Conservation (phyloP, 1,140 invertebrate species). For the Zophobas atratus region DNA sequence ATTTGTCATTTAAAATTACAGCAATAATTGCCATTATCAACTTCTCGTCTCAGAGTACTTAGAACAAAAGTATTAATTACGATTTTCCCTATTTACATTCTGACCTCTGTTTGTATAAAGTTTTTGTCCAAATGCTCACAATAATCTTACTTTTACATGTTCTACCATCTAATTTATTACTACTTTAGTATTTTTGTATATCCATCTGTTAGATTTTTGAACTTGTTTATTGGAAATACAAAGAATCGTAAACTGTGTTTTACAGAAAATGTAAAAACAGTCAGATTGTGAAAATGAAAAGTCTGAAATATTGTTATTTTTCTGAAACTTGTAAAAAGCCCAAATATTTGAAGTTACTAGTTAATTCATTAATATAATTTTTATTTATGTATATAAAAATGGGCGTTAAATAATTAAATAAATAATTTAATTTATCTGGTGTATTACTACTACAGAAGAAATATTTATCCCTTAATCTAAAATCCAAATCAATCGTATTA, state of each 20-base stretch:
- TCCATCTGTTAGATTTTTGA: slow-evolving; percentile 18
- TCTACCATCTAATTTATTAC: slow-evolving; percentile 29
- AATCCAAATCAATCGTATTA: not conserved
- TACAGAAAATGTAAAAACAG: not conserved
- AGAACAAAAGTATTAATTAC: slow-evolving; percentile 13
- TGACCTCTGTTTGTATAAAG: not conserved
- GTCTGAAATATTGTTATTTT: slow-evolving; percentile 51
- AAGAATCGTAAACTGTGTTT: slow-evolving; percentile 13
- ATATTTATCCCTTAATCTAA: too few relatives aligned
- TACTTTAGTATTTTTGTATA: slow-evolving; percentile 32
- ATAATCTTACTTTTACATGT: slow-evolving; percentile 30
- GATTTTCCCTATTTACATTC: not conserved
- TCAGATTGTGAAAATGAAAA: slow-evolving; percentile 52
- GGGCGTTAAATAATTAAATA: slow-evolving; percentile 50
- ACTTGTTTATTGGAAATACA: slow-evolving; percentile 33
- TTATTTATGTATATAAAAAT: slow-evolving; percentile 48
- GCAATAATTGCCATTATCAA: slow-evolving; percentile 23
- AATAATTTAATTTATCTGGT: slow-evolving; percentile 40
- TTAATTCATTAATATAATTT: slow-evolving; percentile 51
- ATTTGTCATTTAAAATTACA: slow-evolving; percentile 32
- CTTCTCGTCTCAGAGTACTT: slow-evolving; percentile 20
- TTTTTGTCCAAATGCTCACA: slow-evolving; percentile 30
- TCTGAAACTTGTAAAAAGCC: slow-evolving; percentile 52
- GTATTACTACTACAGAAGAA: too few relatives aligned
- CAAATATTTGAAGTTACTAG: slow-evolving; percentile 48